A percentile compares a stretch with the other conserved stretches of the same genome.
Evolutionary conservation across 2,797 vertebrate species (phyloP).

Genomic region (Lepilemur septentrionalis): DNA sequence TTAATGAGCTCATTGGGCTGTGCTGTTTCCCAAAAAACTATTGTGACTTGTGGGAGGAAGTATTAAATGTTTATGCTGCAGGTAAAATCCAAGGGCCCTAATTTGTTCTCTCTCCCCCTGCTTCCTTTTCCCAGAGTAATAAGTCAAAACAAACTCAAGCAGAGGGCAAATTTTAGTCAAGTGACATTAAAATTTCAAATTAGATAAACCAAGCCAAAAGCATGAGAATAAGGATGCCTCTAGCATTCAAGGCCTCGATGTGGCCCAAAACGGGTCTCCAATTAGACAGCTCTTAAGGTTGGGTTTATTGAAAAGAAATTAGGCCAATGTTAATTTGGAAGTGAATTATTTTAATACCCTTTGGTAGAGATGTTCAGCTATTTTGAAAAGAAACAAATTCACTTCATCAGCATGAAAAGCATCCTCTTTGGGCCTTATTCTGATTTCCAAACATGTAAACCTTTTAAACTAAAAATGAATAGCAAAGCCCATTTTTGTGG

Average conservation of each 20-base stretch:
- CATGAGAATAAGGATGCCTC: conserved; percentile 65
- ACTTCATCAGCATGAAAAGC: conserved; percentile 59
- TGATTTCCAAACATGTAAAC: conserved; percentile 65
- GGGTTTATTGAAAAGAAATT: conserved; percentile 72
- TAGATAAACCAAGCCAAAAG: conserved; percentile 76
- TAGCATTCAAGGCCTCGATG: conserved; percentile 49
- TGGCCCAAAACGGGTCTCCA: conserved; percentile 57
- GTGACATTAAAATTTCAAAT: conserved; percentile 73
- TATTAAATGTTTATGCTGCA: conserved; percentile 76
- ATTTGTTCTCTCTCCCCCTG: neutral
- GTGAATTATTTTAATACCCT: conserved; percentile 65
- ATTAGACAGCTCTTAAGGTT: conserved; percentile 65
- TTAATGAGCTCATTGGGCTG: conserved; percentile 78
- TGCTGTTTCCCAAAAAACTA: conserved; percentile 75
- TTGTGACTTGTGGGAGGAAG: conserved; percentile 74
- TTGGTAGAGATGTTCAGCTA: conserved; percentile 60
- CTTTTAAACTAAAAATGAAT: conserved; percentile 55
- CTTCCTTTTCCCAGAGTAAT: conserved; percentile 53
- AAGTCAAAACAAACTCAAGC: conserved; percentile 71
- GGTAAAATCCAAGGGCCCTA: conserved; percentile 68
- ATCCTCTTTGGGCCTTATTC: conserved; percentile 51
- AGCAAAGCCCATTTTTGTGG: conserved; percentile 26
- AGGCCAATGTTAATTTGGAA: conserved; percentile 70
- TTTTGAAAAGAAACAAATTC: conserved; percentile 71
- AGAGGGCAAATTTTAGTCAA: conserved; percentile 60